Base-by-base conservation (phyloP, 2,888 invertebrate genomes). In the Ellobium chinense region DNA sequence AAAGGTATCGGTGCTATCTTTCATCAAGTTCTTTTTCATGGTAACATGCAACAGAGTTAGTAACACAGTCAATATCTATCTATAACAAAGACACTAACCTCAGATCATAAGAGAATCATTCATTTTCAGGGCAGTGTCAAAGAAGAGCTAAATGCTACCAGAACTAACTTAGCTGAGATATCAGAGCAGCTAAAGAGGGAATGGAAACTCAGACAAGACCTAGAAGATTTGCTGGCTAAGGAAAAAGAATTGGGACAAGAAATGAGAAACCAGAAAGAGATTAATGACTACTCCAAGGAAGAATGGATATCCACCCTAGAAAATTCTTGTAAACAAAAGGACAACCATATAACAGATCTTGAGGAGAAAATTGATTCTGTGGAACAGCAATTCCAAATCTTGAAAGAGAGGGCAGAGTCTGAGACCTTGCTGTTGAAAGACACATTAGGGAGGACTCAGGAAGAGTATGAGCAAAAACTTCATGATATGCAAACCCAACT, bases 251-350 rank as follows among this genome's bases (percentile, higher is more conserved):
- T 62, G 54, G 9, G 21, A 34, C 27, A 27, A 62, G 60, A 69
- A n/a, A 24, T 60, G 18, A 29, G 14, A 21, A 62, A 21, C 31
- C 77, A 62, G 78, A 82, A 82, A 58, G 78, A 37, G 7, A 77
- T 66, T 34, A 78, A 81, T 5, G 46, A 73, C 7, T 36, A 56
- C 31, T 39, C 39, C 24, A 58, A 56, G 27, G 9, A 58, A 60
- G 84, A 86, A 79, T 81, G 27, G 73, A 84, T 12, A 85, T 85
- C 27, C 62, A 81, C 84, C 18, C 80, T 85, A 7, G 80, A 85
- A 79, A 79, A 86, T 24, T 81, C 83, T 70, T 80, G 85, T 63
- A 84, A 85, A 36, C 84, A 85, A 31, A 72, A 84, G 37, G 83
- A 75, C 60, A 78, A 68, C 65, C 81, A 82, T 56, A 72, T 83